Base-by-base conservation (phyloP, 2,113 vertebrate genomes). In the Anguilla rostrata region DNA sequence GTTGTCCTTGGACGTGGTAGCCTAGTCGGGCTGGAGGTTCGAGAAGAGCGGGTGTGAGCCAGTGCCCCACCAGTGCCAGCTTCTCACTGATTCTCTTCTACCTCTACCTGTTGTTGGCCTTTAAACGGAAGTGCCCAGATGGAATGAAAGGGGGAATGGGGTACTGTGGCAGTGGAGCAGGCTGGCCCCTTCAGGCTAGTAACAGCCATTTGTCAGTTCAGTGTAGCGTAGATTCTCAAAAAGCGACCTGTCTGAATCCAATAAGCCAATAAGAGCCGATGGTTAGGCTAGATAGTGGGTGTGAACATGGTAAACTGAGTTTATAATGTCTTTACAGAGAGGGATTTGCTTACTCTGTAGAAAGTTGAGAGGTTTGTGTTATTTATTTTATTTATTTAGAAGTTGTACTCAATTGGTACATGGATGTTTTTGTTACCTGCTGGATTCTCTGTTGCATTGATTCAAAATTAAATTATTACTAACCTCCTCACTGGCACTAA, bases 401-500 rank as follows among this genome's bases (percentile, higher is more conserved):
- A 85, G 66, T 63, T 78, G n/a, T 43, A 75, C 71, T 9, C 41
- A 39, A 78, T 66, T 85, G 84, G 63, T 85, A 85, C 84, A 60
- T 84, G 4, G 5, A 46, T 46, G 1, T 6, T 83, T 18, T 1
- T 34, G 84, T 85, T 85, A 85, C 84, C 63, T 85, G 84, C 84
- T 85, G 84, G 57, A 20, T 63, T 14, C 43, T 40, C 39, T 75
- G 39, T 85, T 84, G 75, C 84, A 75, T 29, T 78, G 63, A 3
- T 78, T 34, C 39, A 16, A 84, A 20, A 26, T 84, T 71, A 60
- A 34, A 39, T 39, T 39, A 63, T 75, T 66, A 75, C 46, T 43
- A 78, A 78, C 63, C 63, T 85, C 39, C 43, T 84, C 63, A 84
- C 60, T 85, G 84, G 84, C 84, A 85, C 40, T 39, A 78, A 85